A percentile compares a stretch with the other conserved stretches of the same genome.
Conservation (phyloP, 2,888 invertebrate genomes). For the Dasysyrphus albostriatus region DNA sequence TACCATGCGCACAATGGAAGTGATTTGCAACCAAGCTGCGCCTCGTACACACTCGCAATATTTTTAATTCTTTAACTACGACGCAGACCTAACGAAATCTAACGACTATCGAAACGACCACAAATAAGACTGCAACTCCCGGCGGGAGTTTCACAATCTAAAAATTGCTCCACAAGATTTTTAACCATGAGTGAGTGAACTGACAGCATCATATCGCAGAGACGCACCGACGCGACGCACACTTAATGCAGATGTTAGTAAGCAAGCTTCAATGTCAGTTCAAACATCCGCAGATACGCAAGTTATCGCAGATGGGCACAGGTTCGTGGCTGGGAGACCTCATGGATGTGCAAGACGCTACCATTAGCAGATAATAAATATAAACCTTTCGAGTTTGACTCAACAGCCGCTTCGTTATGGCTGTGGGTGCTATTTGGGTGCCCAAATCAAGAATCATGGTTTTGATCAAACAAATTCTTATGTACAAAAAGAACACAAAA, state of each 20-base stretch:
- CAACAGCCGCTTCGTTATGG: neutral
- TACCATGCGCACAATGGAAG: slow-evolving; percentile 49
- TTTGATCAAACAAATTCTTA: neutral
- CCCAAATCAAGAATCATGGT: slow-evolving; percentile 18
- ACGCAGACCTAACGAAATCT: slow-evolving; percentile 60
- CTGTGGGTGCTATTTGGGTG: neutral
- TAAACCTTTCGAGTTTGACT: slow-evolving; percentile 57
- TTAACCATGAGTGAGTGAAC: slow-evolving; percentile 15
- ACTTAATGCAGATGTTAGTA: slow-evolving; percentile 69
- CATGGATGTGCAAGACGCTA: slow-evolving; percentile 28
- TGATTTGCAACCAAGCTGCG: slow-evolving; percentile 53
- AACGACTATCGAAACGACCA: slow-evolving; percentile 43
- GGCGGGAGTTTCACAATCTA: slow-evolving; percentile 60
- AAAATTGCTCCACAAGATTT: slow-evolving; percentile 47
- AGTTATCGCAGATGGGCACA: slow-evolving; percentile 62
- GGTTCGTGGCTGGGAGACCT: slow-evolving; percentile 11
- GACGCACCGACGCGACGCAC: slow-evolving; percentile 33
- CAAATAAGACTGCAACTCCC: slow-evolving; percentile 64
- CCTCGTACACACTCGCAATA: slow-evolving; percentile 10
- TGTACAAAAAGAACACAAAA: neutral
- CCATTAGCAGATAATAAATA: slow-evolving; percentile 66
- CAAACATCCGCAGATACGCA: slow-evolving; percentile 42
- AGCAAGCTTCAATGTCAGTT: slow-evolving; percentile 60
- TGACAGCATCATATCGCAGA: slow-evolving; percentile 2
- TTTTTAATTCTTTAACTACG: slow-evolving; percentile 58